Evolutionary conservation across 2,888 invertebrate species (phyloP), one percentile per base, ranked within the genome.

Genomic region (Pyrochroa serraticornis): DNA sequence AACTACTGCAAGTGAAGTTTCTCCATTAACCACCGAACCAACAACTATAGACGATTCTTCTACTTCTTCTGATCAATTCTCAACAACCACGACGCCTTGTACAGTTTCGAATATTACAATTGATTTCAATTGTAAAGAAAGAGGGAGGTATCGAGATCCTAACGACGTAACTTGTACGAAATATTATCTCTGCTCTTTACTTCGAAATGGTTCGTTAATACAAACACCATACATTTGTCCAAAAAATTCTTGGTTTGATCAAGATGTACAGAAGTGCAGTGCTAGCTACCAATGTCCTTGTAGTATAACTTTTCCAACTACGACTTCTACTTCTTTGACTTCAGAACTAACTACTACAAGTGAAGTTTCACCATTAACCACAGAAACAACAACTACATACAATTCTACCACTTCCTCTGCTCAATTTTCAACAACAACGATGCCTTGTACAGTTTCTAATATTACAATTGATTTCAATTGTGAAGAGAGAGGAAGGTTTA

Each of bases 171-270:
- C 78, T 0, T 83, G 82, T 54, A 74, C 79, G 61, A 71, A 68
- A 0, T 83, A 82, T 62, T 79, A 74, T 55, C 72, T 77, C 31
- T 83, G 82, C 60, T 79, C 80, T 0, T 56, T 71, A 9, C 51
- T 66, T 6, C 49, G 45, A 7, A 66, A 67, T 55, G 65, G 65
- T 14, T 72, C 72, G 0, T 81, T 69, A 37, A 54, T 69, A 0
- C 77, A 78, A 64, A 78, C 67, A 0, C 39, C 48, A 12, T 67
- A 69, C 37, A 37, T 14, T 30, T 71, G 71, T 51, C 64, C 62
- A n/a, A 32, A 36, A 37, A 54, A 51, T 41, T 69, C 70, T 0
- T 61, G 46, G 30, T 71, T 69, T 37, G 59, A 70, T 60, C 63
- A 63, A n/a, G 12, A 6, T 6, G 41, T 47, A 10, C 39, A 49